A percentile compares a stretch with the other conserved stretches of the same genome.
Evolutionary conservation across 2,888 invertebrate species (phyloP).

Genomic region (Pollenia griseotomentosa): DNA sequence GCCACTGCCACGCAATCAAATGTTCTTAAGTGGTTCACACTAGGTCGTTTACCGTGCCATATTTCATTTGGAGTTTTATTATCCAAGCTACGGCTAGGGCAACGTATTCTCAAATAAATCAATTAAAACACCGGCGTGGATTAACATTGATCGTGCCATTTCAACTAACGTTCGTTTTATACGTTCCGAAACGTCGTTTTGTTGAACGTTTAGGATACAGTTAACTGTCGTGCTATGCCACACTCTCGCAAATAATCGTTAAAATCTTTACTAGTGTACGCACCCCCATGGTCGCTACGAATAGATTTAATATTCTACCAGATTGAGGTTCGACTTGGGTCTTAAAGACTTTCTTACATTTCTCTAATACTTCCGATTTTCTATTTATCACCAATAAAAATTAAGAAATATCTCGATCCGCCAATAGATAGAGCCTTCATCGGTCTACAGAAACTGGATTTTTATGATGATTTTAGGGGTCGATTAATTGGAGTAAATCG

Average conservation of each 20-base stretch:
- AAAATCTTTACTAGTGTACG: slow-evolving; percentile 12
- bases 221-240: neutral
- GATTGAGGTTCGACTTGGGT: slow-evolving; percentile 32
- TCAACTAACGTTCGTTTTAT: slow-evolving; percentile 57
- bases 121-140: slow-evolving; percentile 13
- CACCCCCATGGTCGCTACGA: slow-evolving; percentile 49
- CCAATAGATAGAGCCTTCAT: neutral
- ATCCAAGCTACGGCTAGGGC: neutral
- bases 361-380: slow-evolving; percentile 28
- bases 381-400: slow-evolving; percentile 41
- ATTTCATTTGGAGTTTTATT: neutral
- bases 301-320: slow-evolving; percentile 55
- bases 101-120: slow-evolving; percentile 64
- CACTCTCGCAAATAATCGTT: neutral
- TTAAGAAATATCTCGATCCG: slow-evolving; percentile 19
- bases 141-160: slow-evolving; percentile 60
- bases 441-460: neutral
- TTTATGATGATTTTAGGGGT: too few relatives aligned
- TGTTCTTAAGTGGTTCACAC: neutral
- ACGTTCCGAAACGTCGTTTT: slow-evolving; percentile 55
- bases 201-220: slow-evolving; percentile 55
- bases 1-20: too few relatives aligned
- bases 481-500: too few relatives aligned
- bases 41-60: neutral
- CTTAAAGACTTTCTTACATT: slow-evolving; percentile 37